Evolutionary conservation across 2,797 vertebrate species (phyloP).

Genomic region (Anguilla marmorata): DNA sequence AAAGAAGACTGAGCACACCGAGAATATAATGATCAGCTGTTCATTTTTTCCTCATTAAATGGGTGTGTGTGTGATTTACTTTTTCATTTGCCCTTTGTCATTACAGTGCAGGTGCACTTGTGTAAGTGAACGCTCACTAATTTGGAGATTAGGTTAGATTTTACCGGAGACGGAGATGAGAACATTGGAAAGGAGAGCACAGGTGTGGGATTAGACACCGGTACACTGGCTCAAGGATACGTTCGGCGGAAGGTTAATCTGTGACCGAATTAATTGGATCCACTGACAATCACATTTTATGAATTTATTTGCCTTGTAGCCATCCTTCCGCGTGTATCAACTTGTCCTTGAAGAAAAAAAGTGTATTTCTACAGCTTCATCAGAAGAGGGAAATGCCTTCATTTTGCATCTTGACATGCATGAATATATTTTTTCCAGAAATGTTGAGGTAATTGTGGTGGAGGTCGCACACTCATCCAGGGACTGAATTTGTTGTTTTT

Average conservation of each 20-base stretch:
- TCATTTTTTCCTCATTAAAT: neutral
- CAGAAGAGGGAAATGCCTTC: neutral
- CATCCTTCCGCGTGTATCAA: neutral
- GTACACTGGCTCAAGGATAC: neutral
- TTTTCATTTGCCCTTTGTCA: neutral
- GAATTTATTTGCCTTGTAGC: neutral
- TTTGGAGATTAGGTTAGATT: neutral
- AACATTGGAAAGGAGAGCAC: neutral
- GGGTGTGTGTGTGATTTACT: neutral
- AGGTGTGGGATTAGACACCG: neutral
- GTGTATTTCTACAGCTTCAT: neutral
- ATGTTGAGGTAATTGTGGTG: neutral
- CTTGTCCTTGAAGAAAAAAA: constrained; percentile 9
- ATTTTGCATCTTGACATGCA: neutral
- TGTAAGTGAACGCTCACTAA: neutral
- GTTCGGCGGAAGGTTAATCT: neutral
- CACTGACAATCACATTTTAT: constrained; percentile 7
- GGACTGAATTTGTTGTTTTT: neutral
- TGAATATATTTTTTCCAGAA: neutral
- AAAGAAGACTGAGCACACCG: neutral
- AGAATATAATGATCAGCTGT: neutral
- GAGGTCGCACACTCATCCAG: neutral
- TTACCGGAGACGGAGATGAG: neutral
- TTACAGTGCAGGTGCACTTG: neutral
- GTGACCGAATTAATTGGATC: constrained; percentile 14